phyloP scores from a whole-genome alignment of 1,140 invertebrate genomes.

The Anagrus nilaparvatae region DNA sequence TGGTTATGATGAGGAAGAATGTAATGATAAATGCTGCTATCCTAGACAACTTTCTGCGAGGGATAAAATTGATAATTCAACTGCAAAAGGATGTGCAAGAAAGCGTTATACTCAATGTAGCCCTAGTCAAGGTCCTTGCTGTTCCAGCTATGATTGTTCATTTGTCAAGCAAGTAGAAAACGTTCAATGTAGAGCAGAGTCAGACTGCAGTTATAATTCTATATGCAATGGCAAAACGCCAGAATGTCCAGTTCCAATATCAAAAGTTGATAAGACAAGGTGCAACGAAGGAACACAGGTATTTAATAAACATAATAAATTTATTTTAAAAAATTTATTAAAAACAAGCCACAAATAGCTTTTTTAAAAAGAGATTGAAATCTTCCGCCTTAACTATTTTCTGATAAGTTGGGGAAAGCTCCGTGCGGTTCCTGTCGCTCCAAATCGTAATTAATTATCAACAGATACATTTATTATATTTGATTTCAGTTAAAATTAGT shows the following conservation, averaged over 20 bases:
- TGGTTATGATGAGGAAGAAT: conserved; percentile 90
- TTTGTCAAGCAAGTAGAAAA: conserved; percentile 58
- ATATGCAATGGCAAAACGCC: conserved; percentile 76
- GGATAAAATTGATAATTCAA: conserved; percentile 57
- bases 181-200: conserved; percentile 69
- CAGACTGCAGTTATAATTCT: conserved; percentile 79
- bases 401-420: too few species aligned
- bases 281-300: conserved; percentile 74
- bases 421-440: too few species aligned
- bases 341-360: too few species aligned
- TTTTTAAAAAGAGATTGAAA: too few species aligned
- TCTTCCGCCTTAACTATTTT: too few species aligned
- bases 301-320: too few species aligned
- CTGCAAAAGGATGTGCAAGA: conserved; percentile 70
- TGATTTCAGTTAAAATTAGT: too few species aligned
- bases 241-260: conserved; percentile 71
- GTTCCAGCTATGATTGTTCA: conserved; percentile 67
- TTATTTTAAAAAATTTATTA: too few species aligned
- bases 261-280: conserved; percentile 70
- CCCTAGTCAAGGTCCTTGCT: conserved; percentile 92
- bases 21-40: conserved; percentile 89
- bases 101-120: conserved; percentile 72
- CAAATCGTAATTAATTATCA: too few species aligned
- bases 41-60: conserved; percentile 64
- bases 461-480: too few species aligned